Conservation (phyloP, 2,797 vertebrate species). For the Clarias fuscus region DNA sequence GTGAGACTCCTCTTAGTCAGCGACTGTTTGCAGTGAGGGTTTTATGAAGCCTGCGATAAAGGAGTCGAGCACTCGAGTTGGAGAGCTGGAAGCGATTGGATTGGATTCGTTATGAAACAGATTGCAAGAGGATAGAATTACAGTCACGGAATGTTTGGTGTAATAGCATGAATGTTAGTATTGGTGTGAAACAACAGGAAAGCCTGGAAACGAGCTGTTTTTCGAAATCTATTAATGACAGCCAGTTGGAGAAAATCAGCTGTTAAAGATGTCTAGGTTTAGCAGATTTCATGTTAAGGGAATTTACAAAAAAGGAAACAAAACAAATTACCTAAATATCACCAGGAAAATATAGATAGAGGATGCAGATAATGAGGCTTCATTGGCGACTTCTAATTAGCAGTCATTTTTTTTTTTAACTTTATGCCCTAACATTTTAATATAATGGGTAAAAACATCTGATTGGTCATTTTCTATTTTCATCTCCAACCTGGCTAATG, state of each 20-base stretch:
- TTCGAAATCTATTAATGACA: neutral
- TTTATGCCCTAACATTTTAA: neutral
- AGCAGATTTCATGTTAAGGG: neutral
- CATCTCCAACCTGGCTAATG: neutral
- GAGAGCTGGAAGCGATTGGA: conserved; percentile 33
- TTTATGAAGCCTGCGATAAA: conserved; percentile 31
- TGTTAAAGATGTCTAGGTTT: neutral
- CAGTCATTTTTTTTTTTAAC: neutral
- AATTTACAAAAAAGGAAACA: neutral
- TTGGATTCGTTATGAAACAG: conserved; percentile 35
- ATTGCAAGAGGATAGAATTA: neutral
- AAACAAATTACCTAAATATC: neutral
- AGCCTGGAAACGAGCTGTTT: neutral
- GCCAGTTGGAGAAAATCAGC: neutral
- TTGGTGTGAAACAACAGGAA: neutral
- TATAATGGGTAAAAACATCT: neutral
- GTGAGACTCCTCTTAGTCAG: conserved; percentile 25
- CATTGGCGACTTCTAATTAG: too few species aligned
- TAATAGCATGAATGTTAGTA: neutral
- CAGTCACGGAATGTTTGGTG: neutral
- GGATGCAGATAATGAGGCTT: too few species aligned
- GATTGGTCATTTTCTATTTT: neutral
- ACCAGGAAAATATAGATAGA: neutral
- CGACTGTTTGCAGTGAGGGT: conserved; percentile 25
- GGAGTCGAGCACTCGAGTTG: conserved; percentile 22